Evolutionary conservation across 2,797 vertebrate species (phyloP).

Genomic region (Etheostoma perlongum): DNA sequence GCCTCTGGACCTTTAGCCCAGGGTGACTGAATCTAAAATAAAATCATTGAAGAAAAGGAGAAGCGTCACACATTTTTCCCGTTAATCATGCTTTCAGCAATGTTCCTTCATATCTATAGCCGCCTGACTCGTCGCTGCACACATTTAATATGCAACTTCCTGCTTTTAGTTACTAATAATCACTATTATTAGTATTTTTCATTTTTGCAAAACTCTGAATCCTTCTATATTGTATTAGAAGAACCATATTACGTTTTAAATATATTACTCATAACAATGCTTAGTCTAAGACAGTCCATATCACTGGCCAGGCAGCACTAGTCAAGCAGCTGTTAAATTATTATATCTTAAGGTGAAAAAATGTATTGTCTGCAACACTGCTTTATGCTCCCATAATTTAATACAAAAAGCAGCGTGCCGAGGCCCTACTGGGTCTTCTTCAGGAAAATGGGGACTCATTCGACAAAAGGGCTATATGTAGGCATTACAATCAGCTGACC

Average conservation of each 20-base stretch:
- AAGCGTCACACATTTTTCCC: background rate
- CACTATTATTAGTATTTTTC: no score
- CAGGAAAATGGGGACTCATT: no score
- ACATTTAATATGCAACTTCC: background rate
- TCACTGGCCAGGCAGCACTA: background rate
- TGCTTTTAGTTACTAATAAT: background rate
- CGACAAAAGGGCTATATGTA: no score
- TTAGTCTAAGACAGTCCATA: background rate
- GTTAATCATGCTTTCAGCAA: constrained; percentile 21
- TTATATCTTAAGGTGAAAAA: no score
- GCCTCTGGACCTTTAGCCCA: constrained; percentile 8
- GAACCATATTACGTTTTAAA: no score
- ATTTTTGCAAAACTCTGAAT: background rate
- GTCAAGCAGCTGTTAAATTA: constrained; percentile 5
- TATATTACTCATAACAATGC: background rate
- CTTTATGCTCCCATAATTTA: no score
- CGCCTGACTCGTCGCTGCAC: constrained; percentile 13
- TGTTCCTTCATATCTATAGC: constrained; percentile 12
- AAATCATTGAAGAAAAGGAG: constrained; percentile 17
- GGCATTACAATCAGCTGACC: no score
- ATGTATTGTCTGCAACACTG: no score
- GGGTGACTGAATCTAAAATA: constrained; percentile 4
- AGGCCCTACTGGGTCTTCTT: no score
- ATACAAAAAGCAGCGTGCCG: no score
- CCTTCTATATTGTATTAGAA: background rate